Evolutionary conservation across 2,888 invertebrate genomes (phyloP).

Genomic region (Dicycla oo): DNA sequence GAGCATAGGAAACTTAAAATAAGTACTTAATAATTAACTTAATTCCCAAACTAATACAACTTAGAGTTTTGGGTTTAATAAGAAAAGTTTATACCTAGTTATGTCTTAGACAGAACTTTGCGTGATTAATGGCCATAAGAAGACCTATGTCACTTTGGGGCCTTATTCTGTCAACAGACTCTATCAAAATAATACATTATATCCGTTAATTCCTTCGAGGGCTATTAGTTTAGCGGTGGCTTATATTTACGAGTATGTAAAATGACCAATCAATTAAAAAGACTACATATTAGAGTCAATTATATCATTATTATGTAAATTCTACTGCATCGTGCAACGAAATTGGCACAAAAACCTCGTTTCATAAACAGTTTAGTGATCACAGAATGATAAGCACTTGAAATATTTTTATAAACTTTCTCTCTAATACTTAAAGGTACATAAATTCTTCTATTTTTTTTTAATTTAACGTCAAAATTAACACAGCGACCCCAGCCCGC

Average conservation of each 20-base stretch:
- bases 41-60: slow-evolving; percentile 6
- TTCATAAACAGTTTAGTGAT: not conserved
- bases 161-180: slow-evolving; percentile 26
- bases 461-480: not conserved
- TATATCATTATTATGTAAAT: not conserved
- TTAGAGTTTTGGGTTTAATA: slow-evolving; percentile 31
- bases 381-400: not conserved
- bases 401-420: not conserved
- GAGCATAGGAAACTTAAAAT: too few species aligned
- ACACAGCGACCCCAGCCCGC: not conserved
- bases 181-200: slow-evolving; percentile 6
- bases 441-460: not conserved
- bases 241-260: not conserved
- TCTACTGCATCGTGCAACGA: not conserved
- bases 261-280: slow-evolving; percentile 9
- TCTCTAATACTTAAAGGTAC: not conserved
- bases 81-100: slow-evolving; percentile 41
- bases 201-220: slow-evolving; percentile 3
- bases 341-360: not conserved
- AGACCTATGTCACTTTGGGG: slow-evolving; percentile 20
- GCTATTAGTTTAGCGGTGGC: not conserved
- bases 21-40: slow-evolving; percentile 8
- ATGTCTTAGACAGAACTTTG: slow-evolving; percentile 20
- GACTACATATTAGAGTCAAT: not conserved
- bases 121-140: slow-evolving; percentile 26